Evolutionary conservation across 2,113 vertebrate genomes (phyloP), one percentile per base, ranked within the genome.

Genomic region (Dicerorhinus sumatrensis): DNA sequence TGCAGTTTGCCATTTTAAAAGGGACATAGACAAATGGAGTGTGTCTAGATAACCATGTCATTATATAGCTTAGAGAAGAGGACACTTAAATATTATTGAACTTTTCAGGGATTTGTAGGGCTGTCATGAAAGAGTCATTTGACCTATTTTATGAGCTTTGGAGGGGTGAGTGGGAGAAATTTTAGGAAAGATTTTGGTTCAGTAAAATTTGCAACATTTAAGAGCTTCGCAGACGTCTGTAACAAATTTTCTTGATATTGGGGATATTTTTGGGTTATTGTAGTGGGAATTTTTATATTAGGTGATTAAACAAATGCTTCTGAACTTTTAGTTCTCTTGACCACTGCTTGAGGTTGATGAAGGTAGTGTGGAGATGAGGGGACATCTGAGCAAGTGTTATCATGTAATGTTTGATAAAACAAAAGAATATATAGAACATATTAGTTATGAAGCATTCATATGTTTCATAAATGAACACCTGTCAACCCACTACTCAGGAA

Each of bases 201-300:
- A 79, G 6, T 83, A 87, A 94, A 79, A 63, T 90, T 89, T 62
- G 14, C 91, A 92, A 60, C 48, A 56, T 86, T 58, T 86, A 82
- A 83, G 51, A 89, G 48, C 8, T 85, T 77, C 65, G 81, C 76
- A 89, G 33, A 72, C 84, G 33, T 65, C 29, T 92, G 27, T 62
- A 72, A 51, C 46, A 86, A 62, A n/a, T 77, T 81, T 11, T 75
- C 25, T 80, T 91, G 77, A 67, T 73, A 12, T 6, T 82, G 36
- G n/a, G 25, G 33, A 25, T 77, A 75, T 85, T 91, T 87, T 9
- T 3, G 79, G 27, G 8, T 82, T 89, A 67, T 6, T 87, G 12
- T 97, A 58, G 20, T 84, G 16, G 33, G 25, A 70, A 20, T 81
- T 79, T 96, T 73, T 51, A 5, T 88, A 25, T 3, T 58, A 8